These are phyloP conservation scores for Micromys minutus DNA, from an alignment of 2,113 vertebrate genomes.

Conservation along the genomic window DNA sequence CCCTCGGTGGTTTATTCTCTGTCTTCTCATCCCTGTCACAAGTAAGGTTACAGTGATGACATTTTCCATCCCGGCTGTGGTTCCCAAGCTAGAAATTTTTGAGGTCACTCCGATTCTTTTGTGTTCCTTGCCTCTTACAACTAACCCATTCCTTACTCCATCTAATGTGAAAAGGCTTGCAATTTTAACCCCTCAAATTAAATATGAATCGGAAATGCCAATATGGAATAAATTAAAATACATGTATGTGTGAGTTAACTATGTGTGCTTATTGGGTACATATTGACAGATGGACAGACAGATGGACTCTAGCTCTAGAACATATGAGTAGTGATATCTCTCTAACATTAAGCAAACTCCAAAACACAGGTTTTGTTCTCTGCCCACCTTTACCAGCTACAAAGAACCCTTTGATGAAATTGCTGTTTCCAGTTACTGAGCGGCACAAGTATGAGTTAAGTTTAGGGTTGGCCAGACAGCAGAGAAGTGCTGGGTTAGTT, in stretches of 20 bases:
- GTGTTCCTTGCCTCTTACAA: neutral
- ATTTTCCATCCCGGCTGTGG: neutral
- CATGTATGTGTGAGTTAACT: neutral
- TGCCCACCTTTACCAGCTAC: neutral
- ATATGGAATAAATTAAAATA: conserved; percentile 2
- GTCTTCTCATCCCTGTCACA: neutral
- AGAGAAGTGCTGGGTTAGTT: neutral
- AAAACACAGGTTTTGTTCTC: neutral
- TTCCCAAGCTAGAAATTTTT: neutral
- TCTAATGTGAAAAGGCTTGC: neutral
- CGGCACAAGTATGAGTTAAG: neutral
- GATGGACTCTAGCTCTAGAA: neutral
- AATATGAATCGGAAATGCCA: conserved; percentile 5
- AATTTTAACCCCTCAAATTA: conserved; percentile 34
- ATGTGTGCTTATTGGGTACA: neutral
- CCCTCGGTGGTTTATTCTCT: neutral
- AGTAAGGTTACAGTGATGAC: neutral
- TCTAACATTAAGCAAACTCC: neutral
- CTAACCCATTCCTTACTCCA: neutral
- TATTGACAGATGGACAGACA: neutral
- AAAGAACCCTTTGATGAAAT: conserved; percentile 24
- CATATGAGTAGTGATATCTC: neutral
- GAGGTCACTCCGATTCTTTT: neutral
- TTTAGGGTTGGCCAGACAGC: neutral
- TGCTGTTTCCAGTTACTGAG: neutral